phyloP scores from a whole-genome alignment of 2,888 invertebrate genomes.

The Seira sanloemensis region DNA sequence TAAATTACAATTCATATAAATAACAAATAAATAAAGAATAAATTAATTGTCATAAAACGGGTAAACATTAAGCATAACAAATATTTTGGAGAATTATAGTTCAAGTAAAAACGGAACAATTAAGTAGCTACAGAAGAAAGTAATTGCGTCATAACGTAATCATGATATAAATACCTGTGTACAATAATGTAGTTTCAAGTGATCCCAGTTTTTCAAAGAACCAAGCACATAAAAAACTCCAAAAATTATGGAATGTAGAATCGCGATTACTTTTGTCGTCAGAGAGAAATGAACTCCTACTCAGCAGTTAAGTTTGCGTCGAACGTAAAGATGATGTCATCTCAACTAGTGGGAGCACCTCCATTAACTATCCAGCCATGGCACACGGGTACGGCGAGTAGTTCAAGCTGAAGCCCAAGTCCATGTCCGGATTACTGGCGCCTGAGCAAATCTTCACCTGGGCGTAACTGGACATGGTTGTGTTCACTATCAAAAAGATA shows the following conservation, averaged over 20 bases:
- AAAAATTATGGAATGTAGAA: too few species aligned
- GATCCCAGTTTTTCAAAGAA: not conserved
- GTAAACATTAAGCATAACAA: not conserved
- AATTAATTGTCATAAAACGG: not conserved
- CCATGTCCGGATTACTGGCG: constrained; percentile 65
- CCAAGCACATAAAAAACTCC: too few species aligned
- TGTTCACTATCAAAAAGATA: constrained; percentile 41
- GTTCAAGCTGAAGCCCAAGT: constrained; percentile 82
- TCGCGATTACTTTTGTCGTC: too few species aligned
- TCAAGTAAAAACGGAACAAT: not conserved
- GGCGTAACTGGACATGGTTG: constrained; percentile 32
- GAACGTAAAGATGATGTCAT: too few species aligned
- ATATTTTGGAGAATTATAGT: not conserved
- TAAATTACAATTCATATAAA: not conserved
- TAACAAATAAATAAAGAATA: constrained; percentile 7
- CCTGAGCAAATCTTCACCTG: constrained; percentile 58
- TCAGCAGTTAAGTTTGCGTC: too few species aligned
- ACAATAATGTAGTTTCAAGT: not conserved
- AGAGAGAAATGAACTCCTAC: too few species aligned
- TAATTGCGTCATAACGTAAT: too few species aligned
- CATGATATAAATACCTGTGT: too few species aligned
- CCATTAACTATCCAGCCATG: constrained; percentile 26
- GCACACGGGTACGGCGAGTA: constrained; percentile 83
- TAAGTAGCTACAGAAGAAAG: not conserved
- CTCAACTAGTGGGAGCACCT: not conserved